Evolutionary conservation across 2,888 invertebrate species (phyloP).

Genomic region (Sinhomidia bicolor): DNA sequence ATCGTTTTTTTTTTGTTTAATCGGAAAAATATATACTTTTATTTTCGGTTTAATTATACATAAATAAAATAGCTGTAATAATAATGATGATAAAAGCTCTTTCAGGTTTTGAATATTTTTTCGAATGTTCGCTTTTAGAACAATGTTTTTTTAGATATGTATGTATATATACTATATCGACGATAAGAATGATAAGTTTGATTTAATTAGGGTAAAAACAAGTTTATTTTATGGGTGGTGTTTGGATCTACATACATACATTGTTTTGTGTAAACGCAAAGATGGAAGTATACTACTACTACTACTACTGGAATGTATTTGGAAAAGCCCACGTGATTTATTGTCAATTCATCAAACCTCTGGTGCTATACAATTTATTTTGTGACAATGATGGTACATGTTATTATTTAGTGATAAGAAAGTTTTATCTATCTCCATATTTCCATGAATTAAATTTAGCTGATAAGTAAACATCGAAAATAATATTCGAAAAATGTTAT

Average conservation of each 20-base stretch:
- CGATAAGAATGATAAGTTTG: too few species aligned
- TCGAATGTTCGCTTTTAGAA: not conserved
- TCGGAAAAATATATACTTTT: not conserved
- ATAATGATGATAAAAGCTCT: not conserved
- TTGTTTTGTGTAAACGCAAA: too few species aligned
- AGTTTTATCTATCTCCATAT: not conserved
- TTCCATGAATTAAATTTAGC: not conserved
- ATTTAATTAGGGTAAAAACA: not conserved
- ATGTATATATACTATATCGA: not conserved
- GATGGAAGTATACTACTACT: too few species aligned
- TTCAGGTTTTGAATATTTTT: not conserved
- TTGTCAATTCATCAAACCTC: not conserved
- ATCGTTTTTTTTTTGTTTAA: too few species aligned
- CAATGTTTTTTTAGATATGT: not conserved
- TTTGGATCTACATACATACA: not conserved
- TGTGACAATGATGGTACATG: slow-evolving; percentile 4
- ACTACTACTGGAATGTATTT: not conserved
- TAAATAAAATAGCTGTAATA: too few species aligned
- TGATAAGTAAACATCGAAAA: not conserved
- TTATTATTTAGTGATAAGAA: slow-evolving; percentile 1
- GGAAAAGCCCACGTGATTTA: not conserved
- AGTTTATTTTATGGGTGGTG: not conserved
- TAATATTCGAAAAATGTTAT: too few species aligned
- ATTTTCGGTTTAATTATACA: too few species aligned
- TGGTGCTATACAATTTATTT: slow-evolving; percentile 28